These are phyloP conservation scores for Merops nubicus DNA, from an alignment of 2,113 vertebrate species.

Conservation along the genomic window DNA sequence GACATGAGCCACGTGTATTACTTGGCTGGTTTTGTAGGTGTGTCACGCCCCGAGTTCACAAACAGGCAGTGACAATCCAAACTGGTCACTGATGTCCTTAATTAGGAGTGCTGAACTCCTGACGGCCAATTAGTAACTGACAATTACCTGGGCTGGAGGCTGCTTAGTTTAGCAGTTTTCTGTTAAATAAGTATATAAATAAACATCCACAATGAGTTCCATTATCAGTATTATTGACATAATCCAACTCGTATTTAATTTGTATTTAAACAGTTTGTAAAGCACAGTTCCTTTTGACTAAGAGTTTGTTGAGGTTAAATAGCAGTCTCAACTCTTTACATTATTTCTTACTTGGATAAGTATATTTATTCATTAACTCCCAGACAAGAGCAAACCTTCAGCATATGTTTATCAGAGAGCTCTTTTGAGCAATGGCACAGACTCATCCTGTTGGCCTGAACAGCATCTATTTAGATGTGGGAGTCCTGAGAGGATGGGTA, in stretches of 20 bases:
- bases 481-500: not conserved
- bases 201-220: not conserved
- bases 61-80: not conserved
- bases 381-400: not conserved
- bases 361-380: not conserved
- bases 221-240: not conserved
- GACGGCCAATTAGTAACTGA: not conserved
- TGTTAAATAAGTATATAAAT: not conserved
- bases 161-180: not conserved
- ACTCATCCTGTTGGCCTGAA: not conserved
- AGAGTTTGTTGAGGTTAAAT: not conserved
- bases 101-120: not conserved
- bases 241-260: not conserved
- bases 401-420: not conserved
- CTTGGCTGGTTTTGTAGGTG: not conserved
- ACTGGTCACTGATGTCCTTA: not conserved
- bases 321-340: not conserved
- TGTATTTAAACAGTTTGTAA: not conserved
- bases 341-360: not conserved
- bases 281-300: not conserved
- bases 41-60: not conserved
- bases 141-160: not conserved
- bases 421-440: not conserved
- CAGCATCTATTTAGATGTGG: not conserved
- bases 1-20: rapidly evolving